phyloP scores from a whole-genome alignment of 2,797 vertebrate genomes.

The Protonibea diacanthus region DNA sequence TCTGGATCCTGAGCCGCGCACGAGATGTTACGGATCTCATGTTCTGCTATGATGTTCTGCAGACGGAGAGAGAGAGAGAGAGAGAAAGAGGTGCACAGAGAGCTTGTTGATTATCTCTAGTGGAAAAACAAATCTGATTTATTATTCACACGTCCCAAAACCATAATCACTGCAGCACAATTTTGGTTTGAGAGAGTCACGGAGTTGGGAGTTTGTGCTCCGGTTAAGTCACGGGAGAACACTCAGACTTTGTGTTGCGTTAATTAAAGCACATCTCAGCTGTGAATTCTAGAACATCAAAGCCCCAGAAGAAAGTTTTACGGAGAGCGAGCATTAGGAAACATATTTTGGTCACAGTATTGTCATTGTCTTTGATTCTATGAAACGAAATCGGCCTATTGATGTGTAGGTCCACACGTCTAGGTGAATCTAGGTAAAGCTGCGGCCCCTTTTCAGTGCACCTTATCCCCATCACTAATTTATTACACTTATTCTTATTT shows the following conservation, averaged over 20 bases:
- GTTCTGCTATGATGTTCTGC: conserved; percentile 98
- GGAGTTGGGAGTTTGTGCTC: conserved; percentile 59
- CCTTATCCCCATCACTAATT: background rate
- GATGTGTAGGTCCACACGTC: background rate
- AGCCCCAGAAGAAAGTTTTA: conserved; percentile 30
- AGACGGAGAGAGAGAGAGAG: conserved; percentile 22
- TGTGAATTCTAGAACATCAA: conserved; percentile 44
- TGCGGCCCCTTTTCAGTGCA: background rate
- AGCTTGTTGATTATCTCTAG: conserved; percentile 42
- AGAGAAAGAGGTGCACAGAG: conserved; percentile 19
- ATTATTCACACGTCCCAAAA: conserved; percentile 64
- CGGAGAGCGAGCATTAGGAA: background rate
- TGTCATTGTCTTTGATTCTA: background rate
- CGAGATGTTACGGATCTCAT: conserved; percentile 99
- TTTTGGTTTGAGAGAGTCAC: conserved; percentile 48
- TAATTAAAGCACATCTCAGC: conserved; percentile 53
- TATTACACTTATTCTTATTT: background rate
- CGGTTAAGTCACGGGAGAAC: conserved; percentile 59
- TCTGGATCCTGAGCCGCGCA: conserved; percentile 99
- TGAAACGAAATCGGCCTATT: background rate
- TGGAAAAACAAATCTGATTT: conserved; percentile 65
- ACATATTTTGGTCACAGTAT: conserved; percentile 5
- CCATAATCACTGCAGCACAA: conserved; percentile 31
- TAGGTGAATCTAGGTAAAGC: background rate
- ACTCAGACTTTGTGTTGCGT: conserved; percentile 38